phyloP scores from a whole-genome alignment of 2,113 vertebrate genomes.

The Capreolus pygargus region DNA sequence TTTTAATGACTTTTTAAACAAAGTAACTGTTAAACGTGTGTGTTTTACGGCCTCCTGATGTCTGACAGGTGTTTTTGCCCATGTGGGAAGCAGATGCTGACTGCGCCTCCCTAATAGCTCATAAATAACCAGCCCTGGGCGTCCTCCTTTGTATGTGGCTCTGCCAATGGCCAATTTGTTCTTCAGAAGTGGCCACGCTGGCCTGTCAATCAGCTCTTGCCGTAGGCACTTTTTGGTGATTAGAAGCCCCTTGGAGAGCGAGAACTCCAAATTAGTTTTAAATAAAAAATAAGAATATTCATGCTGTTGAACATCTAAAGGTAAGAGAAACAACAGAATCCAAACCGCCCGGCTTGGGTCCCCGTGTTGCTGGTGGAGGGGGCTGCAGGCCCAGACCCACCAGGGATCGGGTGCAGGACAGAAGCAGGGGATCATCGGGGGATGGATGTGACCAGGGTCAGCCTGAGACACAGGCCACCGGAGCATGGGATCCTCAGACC shows the following conservation, averaged over 20 bases:
- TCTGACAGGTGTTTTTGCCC: slow-evolving; percentile 88
- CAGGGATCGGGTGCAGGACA: slow-evolving; percentile 35
- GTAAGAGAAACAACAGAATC: slow-evolving; percentile 86
- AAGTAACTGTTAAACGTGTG: slow-evolving; percentile 79
- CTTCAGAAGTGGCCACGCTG: slow-evolving; percentile 88
- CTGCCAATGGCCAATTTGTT: slow-evolving; percentile 85
- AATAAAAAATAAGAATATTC: slow-evolving; percentile 99
- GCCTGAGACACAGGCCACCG: neutral
- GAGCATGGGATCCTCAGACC: neutral
- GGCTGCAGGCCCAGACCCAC: slow-evolving; percentile 79
- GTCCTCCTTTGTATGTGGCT: slow-evolving; percentile 82
- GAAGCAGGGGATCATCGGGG: neutral
- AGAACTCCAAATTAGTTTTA: slow-evolving; percentile 99
- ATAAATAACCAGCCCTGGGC: slow-evolving; percentile 85
- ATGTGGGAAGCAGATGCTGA: slow-evolving; percentile 86
- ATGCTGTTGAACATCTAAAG: slow-evolving; percentile 97
- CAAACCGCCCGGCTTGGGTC: slow-evolving; percentile 75
- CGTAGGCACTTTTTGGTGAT: slow-evolving; percentile 95
- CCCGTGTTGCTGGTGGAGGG: slow-evolving; percentile 85
- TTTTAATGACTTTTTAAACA: slow-evolving; percentile 88
- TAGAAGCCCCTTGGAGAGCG: slow-evolving; percentile 96
- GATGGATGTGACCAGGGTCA: neutral
- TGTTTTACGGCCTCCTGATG: slow-evolving; percentile 78
- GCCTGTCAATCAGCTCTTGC: slow-evolving; percentile 96
- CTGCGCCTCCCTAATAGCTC: slow-evolving; percentile 83